Base-by-base conservation (phyloP, 1,140 invertebrate species). In the Ganaspis sp. region DNA sequence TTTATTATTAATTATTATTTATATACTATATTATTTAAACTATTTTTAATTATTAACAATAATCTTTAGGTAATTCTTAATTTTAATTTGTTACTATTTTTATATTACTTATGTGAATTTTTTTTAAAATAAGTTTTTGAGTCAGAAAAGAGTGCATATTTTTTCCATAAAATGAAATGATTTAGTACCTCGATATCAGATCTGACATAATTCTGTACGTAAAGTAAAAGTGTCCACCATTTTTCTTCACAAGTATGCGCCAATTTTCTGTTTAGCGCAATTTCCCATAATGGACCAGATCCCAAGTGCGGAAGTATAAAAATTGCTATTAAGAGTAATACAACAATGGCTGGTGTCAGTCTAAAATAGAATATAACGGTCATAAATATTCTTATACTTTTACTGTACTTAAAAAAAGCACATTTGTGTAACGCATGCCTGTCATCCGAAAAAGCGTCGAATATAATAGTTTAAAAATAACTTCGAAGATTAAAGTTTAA, bases 191-290 rank as follows among this genome's bases (percentile, higher is more conserved):
- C 74, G 71, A 87, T 72, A 34, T 90, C 81, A 1, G 83, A 78
- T 40, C 91, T 79, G 23, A 92, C 80, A 37, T 93, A 91, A 81
- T 94, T 95, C 80, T 94, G 94, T 15, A 94, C 81, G 79, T 94
- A 94, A 0, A 94, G 84, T 2, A 94, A 72, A 79, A 93, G 92
- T 3, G 87, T 78, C 93, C 93, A 94, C 93, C 93, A 94, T 74
- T 91, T 90, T 4, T 87, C 70, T 49, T 84, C 75, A 81, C 93
- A 94, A 53, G 54, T 64, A 79, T 77, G 0, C 84, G 21, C 11
- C 75, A 70, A 5, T 83, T 74, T 9, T 34, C 37, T n/a, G 4
- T 75, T 53, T 0, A 86, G 82, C 0, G 82, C 75, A 6, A 15
- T 40, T 15, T 90, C 74, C 91, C 91, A 92, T 0, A 85, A 42